These are phyloP conservation scores for Orthonyx spaldingii DNA, from an alignment of 2,113 vertebrate species.

Conservation along the genomic window DNA sequence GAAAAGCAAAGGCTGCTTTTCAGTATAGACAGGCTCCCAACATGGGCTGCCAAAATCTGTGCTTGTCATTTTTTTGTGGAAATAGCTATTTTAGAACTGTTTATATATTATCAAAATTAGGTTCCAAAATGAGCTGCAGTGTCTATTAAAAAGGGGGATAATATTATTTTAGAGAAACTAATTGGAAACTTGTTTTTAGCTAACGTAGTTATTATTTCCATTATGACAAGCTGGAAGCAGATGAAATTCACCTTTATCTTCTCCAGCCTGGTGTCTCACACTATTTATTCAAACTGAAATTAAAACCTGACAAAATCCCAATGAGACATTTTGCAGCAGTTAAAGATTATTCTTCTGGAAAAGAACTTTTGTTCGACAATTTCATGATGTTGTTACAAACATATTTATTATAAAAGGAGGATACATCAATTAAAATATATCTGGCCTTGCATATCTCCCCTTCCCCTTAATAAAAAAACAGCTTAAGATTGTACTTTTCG, in stretches of 20 bases:
- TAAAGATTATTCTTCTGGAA: constrained; percentile 75
- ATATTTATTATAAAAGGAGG: constrained; percentile 62
- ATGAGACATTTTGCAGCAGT: constrained; percentile 62
- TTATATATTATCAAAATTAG: constrained; percentile 77
- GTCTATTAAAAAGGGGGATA: constrained; percentile 67
- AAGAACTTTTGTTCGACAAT: constrained; percentile 67
- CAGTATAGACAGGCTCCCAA: not conserved
- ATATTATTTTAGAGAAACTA: constrained; percentile 80
- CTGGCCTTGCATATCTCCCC: not conserved
- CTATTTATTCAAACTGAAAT: constrained; percentile 81
- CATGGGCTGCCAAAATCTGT: constrained; percentile 36
- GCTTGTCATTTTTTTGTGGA: constrained; percentile 60
- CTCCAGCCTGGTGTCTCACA: constrained; percentile 64
- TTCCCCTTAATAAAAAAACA: not conserved
- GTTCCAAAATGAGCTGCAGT: constrained; percentile 74
- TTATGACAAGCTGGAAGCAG: constrained; percentile 72
- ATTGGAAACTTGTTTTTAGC: constrained; percentile 80
- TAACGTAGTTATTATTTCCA: constrained; percentile 82
- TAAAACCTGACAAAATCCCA: constrained; percentile 79
- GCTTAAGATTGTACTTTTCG: not conserved
- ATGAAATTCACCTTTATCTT: constrained; percentile 82
- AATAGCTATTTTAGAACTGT: constrained; percentile 62
- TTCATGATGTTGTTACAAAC: constrained; percentile 70
- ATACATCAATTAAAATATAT: constrained; percentile 53
- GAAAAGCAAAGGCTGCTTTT: constrained; percentile 3